Evolutionary conservation across 2,888 invertebrate genomes (phyloP), one percentile per base, ranked within the genome.

Genomic region (Toxonevra muliebris): DNA sequence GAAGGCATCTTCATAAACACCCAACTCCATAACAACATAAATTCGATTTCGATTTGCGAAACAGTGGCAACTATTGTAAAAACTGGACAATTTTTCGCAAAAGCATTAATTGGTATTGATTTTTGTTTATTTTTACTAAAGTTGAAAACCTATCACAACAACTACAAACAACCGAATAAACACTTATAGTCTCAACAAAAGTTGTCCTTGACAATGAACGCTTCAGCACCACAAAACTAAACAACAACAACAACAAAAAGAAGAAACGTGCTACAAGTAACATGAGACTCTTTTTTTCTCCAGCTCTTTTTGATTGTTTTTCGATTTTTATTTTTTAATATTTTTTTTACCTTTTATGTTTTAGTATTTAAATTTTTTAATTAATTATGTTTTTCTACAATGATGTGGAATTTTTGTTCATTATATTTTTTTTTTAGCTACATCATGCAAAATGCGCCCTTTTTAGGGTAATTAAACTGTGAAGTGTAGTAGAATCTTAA

Each of bases 191-290:
- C 17, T 11, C 15, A 42, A 48, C 15, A 59, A 58, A 59, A 69
- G 69, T 69, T 74, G 74, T 73, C 74, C 74, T 74, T 74, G 73
- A 69, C 74, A 73, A 71, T 73, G 72, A 72, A 72, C 70, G 62
- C 57, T 42, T 42, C 64, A 57, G 11, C 30, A 65, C 12, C 12
- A 30, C 30, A 10, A 20, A 59, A 54, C 12, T 30, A 61, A 64
- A 60, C 17, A 52, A 15, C 48, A 45, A 1, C 5, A 52, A 5
- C 41, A 1, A 41, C 41, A 41, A n/a, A 41, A 58, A 58, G 15
- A 17, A 42, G 42, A n/a, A 58, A 42, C 40, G 9, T 15, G 58
- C 48, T 48, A 10, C 48, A 48, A n/a, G 71, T 69, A 71, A 71
- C 69, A 67, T 71, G 67, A 71, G 59, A 71, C 71, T 71, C 67